Evolutionary conservation across 23 tunicate genomes (phyloP).

Genomic region (Trididemnum nubilum): DNA sequence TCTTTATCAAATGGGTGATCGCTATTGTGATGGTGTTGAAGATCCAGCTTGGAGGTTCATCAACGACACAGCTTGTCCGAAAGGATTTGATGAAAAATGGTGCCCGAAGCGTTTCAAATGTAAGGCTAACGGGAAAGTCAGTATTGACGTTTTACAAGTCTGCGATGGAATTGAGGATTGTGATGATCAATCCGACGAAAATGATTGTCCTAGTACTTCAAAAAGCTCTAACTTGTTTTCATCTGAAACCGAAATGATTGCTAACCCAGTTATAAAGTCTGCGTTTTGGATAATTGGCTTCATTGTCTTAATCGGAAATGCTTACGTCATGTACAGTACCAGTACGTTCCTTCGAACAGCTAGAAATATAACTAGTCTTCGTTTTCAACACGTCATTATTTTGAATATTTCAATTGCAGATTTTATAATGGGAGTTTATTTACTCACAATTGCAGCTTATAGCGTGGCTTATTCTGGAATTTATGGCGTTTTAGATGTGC

Average conservation of each 20-base stretch:
- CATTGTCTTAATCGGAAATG: neutral
- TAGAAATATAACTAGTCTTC: neutral
- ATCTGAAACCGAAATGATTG: conserved; percentile 20
- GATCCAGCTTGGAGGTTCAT: conserved; percentile 35
- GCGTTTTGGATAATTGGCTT: conserved; percentile 4
- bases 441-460: conserved; percentile 12
- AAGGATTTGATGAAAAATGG: conserved; percentile 20
- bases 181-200: too few species aligned
- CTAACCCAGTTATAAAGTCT: neutral
- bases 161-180: conserved; percentile 13
- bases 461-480: conserved; percentile 14
- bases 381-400: conserved; percentile 1
- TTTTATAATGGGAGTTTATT: too few species aligned
- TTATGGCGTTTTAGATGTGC: conserved; percentile 10
- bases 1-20: conserved; percentile 27
- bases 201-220: neutral
- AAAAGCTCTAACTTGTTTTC: neutral
- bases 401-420: conserved; percentile 49
- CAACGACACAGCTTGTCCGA: conserved; percentile 15
- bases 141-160: neutral
- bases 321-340: neutral
- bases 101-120: conserved; percentile 23
- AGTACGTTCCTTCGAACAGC: neutral
- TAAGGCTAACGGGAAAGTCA: conserved; percentile 8
- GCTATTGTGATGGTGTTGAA: conserved; percentile 29